Conservation (phyloP, 2,113 vertebrate species). For the Ailurus styani region DNA sequence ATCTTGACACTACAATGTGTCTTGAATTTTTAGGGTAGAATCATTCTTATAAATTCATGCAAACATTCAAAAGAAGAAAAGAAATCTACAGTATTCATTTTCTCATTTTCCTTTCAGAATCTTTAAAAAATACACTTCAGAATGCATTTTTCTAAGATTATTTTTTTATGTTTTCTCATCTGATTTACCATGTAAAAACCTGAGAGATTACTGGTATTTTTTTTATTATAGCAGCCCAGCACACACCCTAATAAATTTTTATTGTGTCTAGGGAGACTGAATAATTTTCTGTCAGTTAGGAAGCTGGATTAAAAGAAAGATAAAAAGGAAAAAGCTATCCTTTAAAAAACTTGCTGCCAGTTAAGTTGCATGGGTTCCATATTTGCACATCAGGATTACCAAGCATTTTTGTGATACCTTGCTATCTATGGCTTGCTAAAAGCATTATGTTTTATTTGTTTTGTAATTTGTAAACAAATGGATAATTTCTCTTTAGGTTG, state of each 20-base stretch:
- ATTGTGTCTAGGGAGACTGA: background rate
- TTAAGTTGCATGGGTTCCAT: background rate
- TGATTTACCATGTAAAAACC: background rate
- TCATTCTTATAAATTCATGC: background rate
- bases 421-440: background rate
- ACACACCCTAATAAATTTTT: background rate
- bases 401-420: background rate
- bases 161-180: background rate
- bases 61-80: background rate
- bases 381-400: background rate
- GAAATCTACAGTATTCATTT: background rate
- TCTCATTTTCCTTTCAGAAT: background rate
- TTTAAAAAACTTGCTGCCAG: background rate
- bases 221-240: background rate
- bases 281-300: constrained; percentile 1
- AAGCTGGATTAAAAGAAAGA: background rate
- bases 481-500: background rate
- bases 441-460: background rate
- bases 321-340: background rate
- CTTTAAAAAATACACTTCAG: background rate
- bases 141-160: background rate
- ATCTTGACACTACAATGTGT: background rate
- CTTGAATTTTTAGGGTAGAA: background rate
- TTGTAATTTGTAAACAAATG: background rate
- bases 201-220: background rate